Conservation (phyloP, 2,113 vertebrate genomes). For the Nyctereutes procyonoides region DNA sequence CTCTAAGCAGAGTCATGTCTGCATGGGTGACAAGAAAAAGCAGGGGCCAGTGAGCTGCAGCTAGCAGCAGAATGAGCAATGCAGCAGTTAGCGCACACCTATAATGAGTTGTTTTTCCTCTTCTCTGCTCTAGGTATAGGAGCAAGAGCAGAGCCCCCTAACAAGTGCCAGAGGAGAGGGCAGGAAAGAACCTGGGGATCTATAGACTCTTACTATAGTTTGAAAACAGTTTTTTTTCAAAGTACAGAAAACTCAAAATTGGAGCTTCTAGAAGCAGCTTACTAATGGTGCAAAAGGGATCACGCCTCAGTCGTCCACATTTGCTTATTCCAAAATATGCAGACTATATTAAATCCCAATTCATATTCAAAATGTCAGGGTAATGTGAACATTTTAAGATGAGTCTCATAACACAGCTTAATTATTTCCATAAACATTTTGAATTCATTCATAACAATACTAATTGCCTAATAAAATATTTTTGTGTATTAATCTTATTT, state of each 20-base stretch:
- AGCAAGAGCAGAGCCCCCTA: background rate
- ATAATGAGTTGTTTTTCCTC: background rate
- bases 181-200: background rate
- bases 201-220: background rate
- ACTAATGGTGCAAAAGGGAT: background rate
- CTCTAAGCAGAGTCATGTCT: background rate
- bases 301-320: background rate
- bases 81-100: background rate
- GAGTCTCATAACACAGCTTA: background rate
- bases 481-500: background rate
- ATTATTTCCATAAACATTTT: constrained; percentile 12
- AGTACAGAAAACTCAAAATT: background rate
- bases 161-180: background rate
- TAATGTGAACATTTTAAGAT: background rate
- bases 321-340: constrained; percentile 47
- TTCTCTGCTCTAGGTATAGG: background rate
- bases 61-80: background rate
- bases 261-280: background rate
- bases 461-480: background rate
- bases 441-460: background rate
- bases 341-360: background rate
- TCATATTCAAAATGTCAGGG: background rate
- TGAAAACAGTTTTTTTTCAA: background rate
- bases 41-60: background rate
- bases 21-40: background rate